Percentiles rank a stretch among this genome's conserved stretches.
Conservation (phyloP, 2,113 vertebrate species). For the Nannobrachium achirus region DNA sequence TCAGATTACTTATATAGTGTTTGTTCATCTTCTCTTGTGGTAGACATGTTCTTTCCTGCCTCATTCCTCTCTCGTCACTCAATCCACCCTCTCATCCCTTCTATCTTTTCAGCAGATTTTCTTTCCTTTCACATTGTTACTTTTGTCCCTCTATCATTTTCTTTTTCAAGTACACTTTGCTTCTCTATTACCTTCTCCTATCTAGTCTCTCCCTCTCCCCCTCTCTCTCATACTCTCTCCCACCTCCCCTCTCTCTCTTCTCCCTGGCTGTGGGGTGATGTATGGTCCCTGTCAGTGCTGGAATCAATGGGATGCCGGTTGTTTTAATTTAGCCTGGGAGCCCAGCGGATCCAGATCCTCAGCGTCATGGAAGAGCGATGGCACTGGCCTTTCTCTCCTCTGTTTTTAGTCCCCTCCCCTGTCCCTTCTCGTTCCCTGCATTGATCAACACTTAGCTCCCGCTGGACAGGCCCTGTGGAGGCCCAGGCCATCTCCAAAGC, state of each 20-base stretch:
- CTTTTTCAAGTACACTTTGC: constrained; percentile 51
- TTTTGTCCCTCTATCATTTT: constrained; percentile 61
- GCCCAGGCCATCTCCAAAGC: constrained; percentile 9
- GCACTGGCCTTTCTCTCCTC: constrained; percentile 76
- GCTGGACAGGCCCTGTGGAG: constrained; percentile 34
- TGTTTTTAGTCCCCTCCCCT: constrained; percentile 52
- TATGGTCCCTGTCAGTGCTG: constrained; percentile 76
- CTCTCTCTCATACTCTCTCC: constrained; percentile 22
- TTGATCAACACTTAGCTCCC: constrained; percentile 76
- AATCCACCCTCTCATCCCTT: not conserved
- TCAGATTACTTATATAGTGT: constrained; percentile 40
- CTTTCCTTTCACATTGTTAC: constrained; percentile 30
- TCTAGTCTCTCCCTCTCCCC: constrained; percentile 14
- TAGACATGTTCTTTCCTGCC: constrained; percentile 15
- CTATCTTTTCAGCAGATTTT: constrained; percentile 18
- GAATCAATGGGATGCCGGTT: constrained; percentile 83
- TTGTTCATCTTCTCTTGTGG: constrained; percentile 6
- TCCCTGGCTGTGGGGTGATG: constrained; percentile 74
- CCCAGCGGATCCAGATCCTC: constrained; percentile 79
- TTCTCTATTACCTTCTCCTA: constrained; percentile 54
- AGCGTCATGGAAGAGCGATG: constrained; percentile 80
- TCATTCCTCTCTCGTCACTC: not conserved
- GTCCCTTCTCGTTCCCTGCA: constrained; percentile 51
- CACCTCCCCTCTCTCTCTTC: constrained; percentile 20
- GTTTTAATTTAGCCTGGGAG: constrained; percentile 84